A percentile compares a stretch with the other conserved stretches of the same genome.
These are phyloP conservation scores for Diabrotica undecimpunctata DNA, from an alignment of 1,140 invertebrate genomes.

Conservation along the genomic window DNA sequence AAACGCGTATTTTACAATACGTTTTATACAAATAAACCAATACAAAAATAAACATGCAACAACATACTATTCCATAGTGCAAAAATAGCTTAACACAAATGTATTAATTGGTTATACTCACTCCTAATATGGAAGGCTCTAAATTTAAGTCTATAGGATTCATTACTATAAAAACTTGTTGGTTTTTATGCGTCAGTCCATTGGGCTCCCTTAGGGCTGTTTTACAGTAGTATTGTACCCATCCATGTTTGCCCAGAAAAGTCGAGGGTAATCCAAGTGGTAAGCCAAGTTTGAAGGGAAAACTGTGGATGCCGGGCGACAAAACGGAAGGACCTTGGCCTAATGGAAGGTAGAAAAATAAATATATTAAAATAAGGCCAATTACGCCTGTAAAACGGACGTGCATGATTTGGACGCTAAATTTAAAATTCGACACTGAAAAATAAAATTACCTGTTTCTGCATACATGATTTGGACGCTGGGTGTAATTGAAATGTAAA, in stretches of 20 bases:
- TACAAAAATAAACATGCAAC: too few species aligned
- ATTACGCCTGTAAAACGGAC: too few species aligned
- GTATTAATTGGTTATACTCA: constrained; percentile 52
- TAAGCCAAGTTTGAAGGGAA: constrained; percentile 89
- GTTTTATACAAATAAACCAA: too few species aligned
- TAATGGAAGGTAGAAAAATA: constrained; percentile 37
- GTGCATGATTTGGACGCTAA: too few species aligned
- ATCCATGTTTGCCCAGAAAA: constrained; percentile 89
- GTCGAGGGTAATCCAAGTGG: constrained; percentile 88
- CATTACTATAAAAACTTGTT: constrained; percentile 96
- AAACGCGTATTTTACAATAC: too few species aligned
- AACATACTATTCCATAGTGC: too few species aligned
- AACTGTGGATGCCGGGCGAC: constrained; percentile 93
- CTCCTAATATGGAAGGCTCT: constrained; percentile 81
- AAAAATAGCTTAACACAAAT: too few species aligned
- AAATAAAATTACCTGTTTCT: too few species aligned
- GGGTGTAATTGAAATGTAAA: too few species aligned
- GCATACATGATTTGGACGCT: too few species aligned
- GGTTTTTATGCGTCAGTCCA: constrained; percentile 89
- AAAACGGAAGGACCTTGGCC: constrained; percentile 77
- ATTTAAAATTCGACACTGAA: too few species aligned
- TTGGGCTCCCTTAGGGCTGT: constrained; percentile 85
- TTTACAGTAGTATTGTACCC: constrained; percentile 95
- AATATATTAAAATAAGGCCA: too few species aligned
- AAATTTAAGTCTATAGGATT: constrained; percentile 92